A percentile compares a stretch with the other conserved stretches of the same genome.
Evolutionary conservation across 2,888 invertebrate genomes (phyloP).

Genomic region (Heteromyza rotundicornis): DNA sequence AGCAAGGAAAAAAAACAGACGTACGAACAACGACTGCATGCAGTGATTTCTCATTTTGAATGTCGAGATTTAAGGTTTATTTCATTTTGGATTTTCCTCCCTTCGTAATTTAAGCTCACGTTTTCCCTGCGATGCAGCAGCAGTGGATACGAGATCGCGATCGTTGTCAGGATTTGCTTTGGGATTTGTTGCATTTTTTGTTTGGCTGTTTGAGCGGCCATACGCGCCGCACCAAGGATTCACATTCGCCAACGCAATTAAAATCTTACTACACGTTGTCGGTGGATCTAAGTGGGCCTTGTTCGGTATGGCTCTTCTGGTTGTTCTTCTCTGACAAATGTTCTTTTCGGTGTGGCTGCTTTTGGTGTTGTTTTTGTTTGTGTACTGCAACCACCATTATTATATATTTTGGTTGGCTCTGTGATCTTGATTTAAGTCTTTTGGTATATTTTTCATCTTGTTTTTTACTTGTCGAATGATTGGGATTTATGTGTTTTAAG

Average conservation of each 20-base stretch:
- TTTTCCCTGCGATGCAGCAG: slow-evolving; percentile 12
- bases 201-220: too few relatives aligned
- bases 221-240: slow-evolving; percentile 1
- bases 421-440: slow-evolving; percentile 25
- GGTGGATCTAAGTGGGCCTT: too few relatives aligned
- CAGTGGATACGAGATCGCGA: slow-evolving; percentile 6
- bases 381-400: slow-evolving; percentile 22
- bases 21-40: too few relatives aligned
- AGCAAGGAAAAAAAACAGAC: too few relatives aligned
- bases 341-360: slow-evolving; percentile 14
- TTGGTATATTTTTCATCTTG: slow-evolving; percentile 33
- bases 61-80: slow-evolving; percentile 18
- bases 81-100: slow-evolving; percentile 1
- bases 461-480: slow-evolving; percentile 10
- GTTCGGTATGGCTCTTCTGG: neutral
- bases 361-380: slow-evolving; percentile 2
- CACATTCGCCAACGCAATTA: slow-evolving; percentile 27
- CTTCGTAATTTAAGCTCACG: slow-evolving; percentile 14
- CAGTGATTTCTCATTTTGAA: slow-evolving; percentile 33
- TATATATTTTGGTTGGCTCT: slow-evolving; percentile 16
- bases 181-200: too few relatives aligned
- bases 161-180: slow-evolving; percentile 27
- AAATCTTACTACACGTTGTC: slow-evolving; percentile 24
- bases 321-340: slow-evolving; percentile 24
- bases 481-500: slow-evolving; percentile 14